A percentile compares a stretch with the other conserved stretches of the same genome.
phyloP scores from a whole-genome alignment of 2,113 vertebrate genomes.

The Microtus richardsoni region DNA sequence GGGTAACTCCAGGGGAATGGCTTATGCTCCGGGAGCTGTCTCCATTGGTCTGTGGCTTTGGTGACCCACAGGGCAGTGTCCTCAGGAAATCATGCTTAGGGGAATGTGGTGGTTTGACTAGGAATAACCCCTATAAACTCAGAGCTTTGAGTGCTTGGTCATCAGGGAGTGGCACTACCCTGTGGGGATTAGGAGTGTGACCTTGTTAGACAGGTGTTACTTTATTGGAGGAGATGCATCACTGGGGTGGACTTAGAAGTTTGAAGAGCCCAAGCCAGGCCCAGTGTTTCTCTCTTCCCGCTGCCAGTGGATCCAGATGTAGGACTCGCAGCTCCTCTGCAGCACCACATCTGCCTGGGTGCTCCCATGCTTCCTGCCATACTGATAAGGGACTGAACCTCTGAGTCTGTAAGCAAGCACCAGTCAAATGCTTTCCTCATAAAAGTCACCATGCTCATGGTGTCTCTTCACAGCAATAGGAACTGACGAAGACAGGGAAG shows the following conservation, averaged over 20 bases:
- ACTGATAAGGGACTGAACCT: background rate
- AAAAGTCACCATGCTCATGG: background rate
- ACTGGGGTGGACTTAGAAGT: background rate
- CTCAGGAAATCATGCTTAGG: background rate
- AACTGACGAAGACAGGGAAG: background rate
- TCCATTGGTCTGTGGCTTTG: background rate
- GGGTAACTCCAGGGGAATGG: background rate
- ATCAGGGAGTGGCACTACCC: background rate
- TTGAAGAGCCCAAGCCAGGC: background rate
- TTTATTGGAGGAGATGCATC: background rate
- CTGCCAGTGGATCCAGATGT: background rate
- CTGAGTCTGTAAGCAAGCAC: background rate
- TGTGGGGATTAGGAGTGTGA: background rate
- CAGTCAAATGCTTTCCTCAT: background rate
- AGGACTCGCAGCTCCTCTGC: background rate
- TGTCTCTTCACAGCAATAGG: background rate
- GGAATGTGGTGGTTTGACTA: background rate
- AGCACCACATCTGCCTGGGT: background rate
- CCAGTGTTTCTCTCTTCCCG: background rate
- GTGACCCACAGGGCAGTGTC: background rate
- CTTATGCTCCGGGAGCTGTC: accelerated
- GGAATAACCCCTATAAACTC: background rate
- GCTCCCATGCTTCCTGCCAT: background rate
- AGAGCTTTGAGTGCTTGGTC: background rate
- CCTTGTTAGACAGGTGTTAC: background rate